These are phyloP conservation scores for Dicyrtoma fusca DNA, from an alignment of 2,888 invertebrate species.

Conservation along the genomic window DNA sequence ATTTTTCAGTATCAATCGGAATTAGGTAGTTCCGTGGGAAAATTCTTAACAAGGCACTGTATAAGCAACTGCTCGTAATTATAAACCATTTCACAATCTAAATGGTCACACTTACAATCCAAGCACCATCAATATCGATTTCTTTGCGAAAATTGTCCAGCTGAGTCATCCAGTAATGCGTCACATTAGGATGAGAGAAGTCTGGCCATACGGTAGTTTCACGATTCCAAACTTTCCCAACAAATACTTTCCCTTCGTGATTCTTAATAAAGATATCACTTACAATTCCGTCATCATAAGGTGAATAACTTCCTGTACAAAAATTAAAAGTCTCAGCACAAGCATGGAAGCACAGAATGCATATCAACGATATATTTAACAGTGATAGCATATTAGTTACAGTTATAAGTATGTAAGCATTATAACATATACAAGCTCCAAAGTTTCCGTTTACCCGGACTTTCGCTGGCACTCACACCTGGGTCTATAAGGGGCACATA, in stretches of 20 bases:
- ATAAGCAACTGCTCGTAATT: no score
- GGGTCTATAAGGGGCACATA: slow-evolving; percentile 77
- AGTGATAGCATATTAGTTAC: no score
- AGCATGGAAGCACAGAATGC: neutral
- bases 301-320: slow-evolving; percentile 71
- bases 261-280: slow-evolving; percentile 77
- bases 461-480: slow-evolving; percentile 73
- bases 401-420: neutral
- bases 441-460: slow-evolving; percentile 48
- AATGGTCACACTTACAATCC: slow-evolving; percentile 79
- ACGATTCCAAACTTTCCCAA: slow-evolving; percentile 78
- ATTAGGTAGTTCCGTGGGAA: no score
- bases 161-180: slow-evolving; percentile 75
- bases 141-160: slow-evolving; percentile 67
- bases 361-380: neutral
- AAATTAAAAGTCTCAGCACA: no score
- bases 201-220: slow-evolving; percentile 77
- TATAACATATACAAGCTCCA: neutral
- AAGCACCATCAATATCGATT: slow-evolving; percentile 77
- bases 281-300: slow-evolving; percentile 74
- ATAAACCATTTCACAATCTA: no score
- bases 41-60: no score
- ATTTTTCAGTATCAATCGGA: no score
- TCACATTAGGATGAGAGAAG: slow-evolving; percentile 74
- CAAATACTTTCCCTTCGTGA: slow-evolving; percentile 65